Percentiles rank a stretch among this genome's conserved stretches.
phyloP scores from a whole-genome alignment of 35 echinoderm and acorn worm species.

The Apostichopus californicus region DNA sequence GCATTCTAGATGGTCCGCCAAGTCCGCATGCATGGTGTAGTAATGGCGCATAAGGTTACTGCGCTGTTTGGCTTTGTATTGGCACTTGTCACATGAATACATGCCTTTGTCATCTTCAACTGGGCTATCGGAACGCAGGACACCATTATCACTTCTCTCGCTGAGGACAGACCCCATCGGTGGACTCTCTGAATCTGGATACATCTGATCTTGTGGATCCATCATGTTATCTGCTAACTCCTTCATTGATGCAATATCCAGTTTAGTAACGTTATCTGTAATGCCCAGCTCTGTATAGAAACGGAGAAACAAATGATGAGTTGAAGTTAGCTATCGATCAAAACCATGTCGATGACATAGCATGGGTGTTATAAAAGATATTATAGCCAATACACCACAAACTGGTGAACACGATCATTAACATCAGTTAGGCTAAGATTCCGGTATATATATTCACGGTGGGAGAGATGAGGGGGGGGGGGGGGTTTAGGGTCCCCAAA shows the following conservation, averaged over 20 bases:
- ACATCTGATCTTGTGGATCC: neutral
- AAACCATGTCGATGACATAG: too few relatives aligned
- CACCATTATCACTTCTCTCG: neutral
- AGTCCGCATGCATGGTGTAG: slow-evolving; percentile 83
- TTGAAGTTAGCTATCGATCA: neutral
- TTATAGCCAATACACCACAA: too few relatives aligned
- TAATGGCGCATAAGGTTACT: slow-evolving; percentile 78
- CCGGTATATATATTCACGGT: too few relatives aligned
- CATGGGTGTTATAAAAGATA: too few relatives aligned
- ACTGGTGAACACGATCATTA: too few relatives aligned
- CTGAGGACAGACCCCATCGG: neutral
- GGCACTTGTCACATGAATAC: slow-evolving; percentile 69
- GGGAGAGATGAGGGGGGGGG: too few relatives aligned
- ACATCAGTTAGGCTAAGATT: too few relatives aligned
- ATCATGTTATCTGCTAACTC: neutral
- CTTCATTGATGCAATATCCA: neutral
- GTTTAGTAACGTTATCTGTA: neutral
- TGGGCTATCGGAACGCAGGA: slow-evolving; percentile 3
- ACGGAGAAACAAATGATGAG: neutral
- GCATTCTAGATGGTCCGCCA: slow-evolving; percentile 67
- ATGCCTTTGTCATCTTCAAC: slow-evolving; percentile 51
- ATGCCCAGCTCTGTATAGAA: neutral
- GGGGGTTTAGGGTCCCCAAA: too few relatives aligned
- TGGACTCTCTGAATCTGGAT: neutral
- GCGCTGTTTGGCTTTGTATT: slow-evolving; percentile 71